Base-by-base conservation (phyloP, 2,113 vertebrate species). In the western clawed frog (Xenopus tropicalis) region DNA sequence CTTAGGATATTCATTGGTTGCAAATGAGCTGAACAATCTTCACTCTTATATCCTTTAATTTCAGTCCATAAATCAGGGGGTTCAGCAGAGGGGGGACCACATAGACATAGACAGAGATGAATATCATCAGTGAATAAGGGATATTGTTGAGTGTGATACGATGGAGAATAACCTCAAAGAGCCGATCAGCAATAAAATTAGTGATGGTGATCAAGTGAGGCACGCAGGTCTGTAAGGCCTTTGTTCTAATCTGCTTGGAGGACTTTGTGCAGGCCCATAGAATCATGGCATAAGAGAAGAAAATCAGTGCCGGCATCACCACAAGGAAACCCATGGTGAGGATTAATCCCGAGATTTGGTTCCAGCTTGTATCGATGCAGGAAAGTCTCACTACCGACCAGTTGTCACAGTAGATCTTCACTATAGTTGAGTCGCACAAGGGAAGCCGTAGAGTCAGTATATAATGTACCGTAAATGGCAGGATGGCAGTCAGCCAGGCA, bases 361-460 rank as follows among this genome's bases (percentile, higher is more conserved):
- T 48, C 46, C 46, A 48, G 46, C 13, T 48, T 48, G 46, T 48
- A 17, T 48, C 46, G 14, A 14, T 48, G 13, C 46, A 48, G 54
- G 54, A 57, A 17, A 57, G 54, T 57, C 20, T 57, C 20, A 57
- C 17, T 57, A 57, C 54, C 2, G 54, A 20, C 54, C 54, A 57
- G n/a, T 57, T 57, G 54, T 57, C 54, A 57, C 54, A 57, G n/a
- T 57, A 57, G 54, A 57, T 57, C 54, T 57, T 57, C n/a, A 20
- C 9, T 19, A 57, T 57, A 17, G 20, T 11, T 57, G 54, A 57
- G 54, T 21, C n/a, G 11, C 54, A 57, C 54, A 57, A 21, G 20
- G 54, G 54, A 57, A 57, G 54, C 3, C 16, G 17, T 11, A 57
- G 4, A 5, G 54, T 57, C 54, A 57, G 17, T 48, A 17, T 48